phyloP scores from a whole-genome alignment of 2,888 invertebrate genomes.

The Anarsia innoxiella region DNA sequence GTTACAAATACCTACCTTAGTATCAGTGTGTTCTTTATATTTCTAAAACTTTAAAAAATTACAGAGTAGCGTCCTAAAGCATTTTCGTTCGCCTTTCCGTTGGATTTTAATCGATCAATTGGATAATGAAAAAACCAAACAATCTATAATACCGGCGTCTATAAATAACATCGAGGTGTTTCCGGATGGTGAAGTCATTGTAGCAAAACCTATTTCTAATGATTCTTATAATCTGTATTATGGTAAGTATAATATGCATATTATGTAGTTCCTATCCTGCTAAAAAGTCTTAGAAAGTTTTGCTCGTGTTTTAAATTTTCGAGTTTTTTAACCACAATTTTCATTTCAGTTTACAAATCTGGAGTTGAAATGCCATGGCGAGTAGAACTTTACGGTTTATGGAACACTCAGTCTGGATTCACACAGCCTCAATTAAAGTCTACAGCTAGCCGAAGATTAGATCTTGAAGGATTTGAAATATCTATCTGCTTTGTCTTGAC shows the following conservation, averaged over 20 bases:
- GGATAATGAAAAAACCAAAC: conserved; percentile 11
- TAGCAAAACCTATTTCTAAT: conserved; percentile 24
- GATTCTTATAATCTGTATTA: conserved; percentile 31
- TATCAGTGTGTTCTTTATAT: too few relatives aligned
- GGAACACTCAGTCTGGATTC: conserved; percentile 35
- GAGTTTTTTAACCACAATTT: too few relatives aligned
- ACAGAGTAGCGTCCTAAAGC: conserved; percentile 33
- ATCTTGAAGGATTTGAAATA: conserved; percentile 61
- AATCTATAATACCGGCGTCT: conserved; percentile 26
- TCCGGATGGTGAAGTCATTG: conserved; percentile 45
- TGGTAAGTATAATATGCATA: conserved; percentile 38
- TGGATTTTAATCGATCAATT: conserved; percentile 46
- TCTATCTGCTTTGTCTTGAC: conserved; percentile 76
- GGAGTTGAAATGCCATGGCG: conserved; percentile 33
- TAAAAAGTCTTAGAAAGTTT: background rate
- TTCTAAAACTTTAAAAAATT: too few relatives aligned
- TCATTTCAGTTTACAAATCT: conserved; percentile 59
- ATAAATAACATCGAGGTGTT: conserved; percentile 34
- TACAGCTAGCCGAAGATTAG: conserved; percentile 50
- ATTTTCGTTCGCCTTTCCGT: conserved; percentile 48
- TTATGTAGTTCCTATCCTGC: too few relatives aligned
- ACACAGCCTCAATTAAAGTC: too few relatives aligned
- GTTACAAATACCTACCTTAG: too few relatives aligned
- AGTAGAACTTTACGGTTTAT: conserved; percentile 43
- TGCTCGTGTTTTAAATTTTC: background rate